Evolutionary conservation across 2,888 invertebrate species (phyloP), one percentile per base, ranked within the genome.

Genomic region (Odontomyia ornata): DNA sequence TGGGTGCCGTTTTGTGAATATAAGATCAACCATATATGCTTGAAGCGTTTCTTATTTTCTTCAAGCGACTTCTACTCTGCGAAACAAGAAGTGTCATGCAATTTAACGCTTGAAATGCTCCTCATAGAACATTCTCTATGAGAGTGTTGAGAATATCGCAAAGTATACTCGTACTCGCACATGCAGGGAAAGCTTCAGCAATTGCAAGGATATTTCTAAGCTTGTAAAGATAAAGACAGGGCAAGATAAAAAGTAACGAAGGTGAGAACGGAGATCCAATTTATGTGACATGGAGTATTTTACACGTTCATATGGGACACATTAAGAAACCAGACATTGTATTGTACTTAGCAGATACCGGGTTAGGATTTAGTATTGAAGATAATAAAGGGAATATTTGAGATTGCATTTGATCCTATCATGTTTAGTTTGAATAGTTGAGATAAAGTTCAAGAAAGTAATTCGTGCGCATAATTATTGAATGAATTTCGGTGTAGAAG

Each of bases 101-200:
- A 69, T 69, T 69, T 69, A 69, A 69, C 69, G 69, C 69, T 47
- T 69, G 69, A 69, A 69, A 69, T 69, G 43, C 28, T 47, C 47
- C 36, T 52, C 69, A 43, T 47, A 25, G 27, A 25, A 27, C 3
- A 65, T 65, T 65, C 65, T 65, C 4, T 18, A 52, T 15, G 52
- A n/a, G 52, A 4, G n/a, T 62, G 18, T 18, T 23, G 21, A 21
- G 57, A 60, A 25, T 9, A 11, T 25, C 25, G 57, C 36, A 21
- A 65, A 36, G 36, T 65, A 65, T 36, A 15, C n/a, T n/a, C n/a
- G 62, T 36, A 36, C n/a, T n/a, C n/a, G n/a, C n/a, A n/a, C n/a
- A 36, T 36, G 9, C 36, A 36, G 9, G 36, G 3, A 36, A 36
- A 36, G 36, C 36, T 5, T 3, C 3, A 36, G 36, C 36, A 36